Evolutionary conservation across 1,140 invertebrate species (phyloP), one percentile per base, ranked within the genome.

Genomic region (Drosophila albomicans): DNA sequence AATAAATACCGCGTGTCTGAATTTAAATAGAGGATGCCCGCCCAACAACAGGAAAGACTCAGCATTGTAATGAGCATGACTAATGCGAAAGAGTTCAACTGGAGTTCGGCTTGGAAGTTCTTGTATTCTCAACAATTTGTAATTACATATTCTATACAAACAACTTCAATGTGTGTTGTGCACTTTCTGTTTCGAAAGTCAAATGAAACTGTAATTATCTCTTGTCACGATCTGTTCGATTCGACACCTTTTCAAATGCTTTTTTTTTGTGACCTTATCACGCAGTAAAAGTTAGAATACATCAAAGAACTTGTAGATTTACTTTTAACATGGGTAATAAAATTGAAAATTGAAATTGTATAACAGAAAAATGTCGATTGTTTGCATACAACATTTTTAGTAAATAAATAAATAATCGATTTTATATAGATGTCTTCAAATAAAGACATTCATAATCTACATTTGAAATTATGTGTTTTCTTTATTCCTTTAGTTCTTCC

Each of bases 1-100:
- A 30, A 6, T 6, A 43, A 15, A 58, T 43, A 58, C 4, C 41
- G 20, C 38, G n/a, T 32, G 7, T 13, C 45, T 70, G 66, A 75
- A 75, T 75, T 63, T 45, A 63, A 75, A 70, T 70, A 63, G 72
- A 70, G 52, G 66, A 63, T 63, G 59, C 43, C 41, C 25, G 51
- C 32, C 70, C 41, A 52, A 70, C 58, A 54, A 54, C 51, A 54
- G 72, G 61, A 75, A 59, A 38, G 35, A 43, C 49, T 25, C 16
- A 2, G 10, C 28, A 62, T 10, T 16, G 1, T 69, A 69, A 74
- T 46, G 45, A 64, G 20, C 72, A 56, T 75, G 72, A 75, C 72
- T 70, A 63, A 75, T 63, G 25, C 16, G 2, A 48, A 28, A 57
- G 54, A 57, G 28, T 28, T 52, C 30, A 56, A 56, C 52, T 8